A percentile compares a stretch with the other conserved stretches of the same genome.
These are phyloP conservation scores for mouse (Mus musculus) DNA, from an alignment of 2,113 vertebrate genomes.

Conservation along the genomic window DNA sequence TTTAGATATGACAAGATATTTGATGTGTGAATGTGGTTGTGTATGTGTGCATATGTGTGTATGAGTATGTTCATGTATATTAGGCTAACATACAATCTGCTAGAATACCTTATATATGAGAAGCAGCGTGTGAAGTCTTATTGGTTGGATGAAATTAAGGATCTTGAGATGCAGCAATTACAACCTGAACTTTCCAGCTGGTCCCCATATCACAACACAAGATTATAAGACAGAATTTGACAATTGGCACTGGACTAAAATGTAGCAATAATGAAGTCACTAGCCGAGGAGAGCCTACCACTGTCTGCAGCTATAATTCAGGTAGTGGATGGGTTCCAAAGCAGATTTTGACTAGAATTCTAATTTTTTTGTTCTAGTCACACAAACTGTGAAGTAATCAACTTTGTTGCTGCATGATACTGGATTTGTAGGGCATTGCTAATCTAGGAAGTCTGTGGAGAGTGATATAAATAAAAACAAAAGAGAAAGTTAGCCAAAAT, in stretches of 20 bases:
- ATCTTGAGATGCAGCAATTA: background rate
- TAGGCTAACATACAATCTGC: background rate
- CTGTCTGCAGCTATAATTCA: background rate
- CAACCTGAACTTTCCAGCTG: background rate
- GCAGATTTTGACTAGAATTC: background rate
- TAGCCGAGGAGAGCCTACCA: background rate
- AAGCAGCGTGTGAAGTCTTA: background rate
- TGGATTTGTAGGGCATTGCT: background rate
- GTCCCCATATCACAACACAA: background rate
- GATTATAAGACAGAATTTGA: background rate
- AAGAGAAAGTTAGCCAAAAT: background rate
- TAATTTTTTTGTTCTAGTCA: background rate
- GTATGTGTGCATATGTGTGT: background rate
- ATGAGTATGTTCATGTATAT: background rate
- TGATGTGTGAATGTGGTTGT: background rate
- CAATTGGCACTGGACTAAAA: background rate
- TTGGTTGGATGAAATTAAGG: background rate
- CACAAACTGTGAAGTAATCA: background rate
- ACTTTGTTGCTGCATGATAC: background rate
- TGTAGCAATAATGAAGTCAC: background rate
- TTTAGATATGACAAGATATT: background rate
- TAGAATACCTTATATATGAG: no score
- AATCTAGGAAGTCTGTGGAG: background rate
- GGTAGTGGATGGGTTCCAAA: accelerated
- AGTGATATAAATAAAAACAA: background rate